A percentile compares a stretch with the other conserved stretches of the same genome.
These are phyloP conservation scores for Xanthia icteritia DNA, from an alignment of 2,888 invertebrate genomes.

Conservation along the genomic window DNA sequence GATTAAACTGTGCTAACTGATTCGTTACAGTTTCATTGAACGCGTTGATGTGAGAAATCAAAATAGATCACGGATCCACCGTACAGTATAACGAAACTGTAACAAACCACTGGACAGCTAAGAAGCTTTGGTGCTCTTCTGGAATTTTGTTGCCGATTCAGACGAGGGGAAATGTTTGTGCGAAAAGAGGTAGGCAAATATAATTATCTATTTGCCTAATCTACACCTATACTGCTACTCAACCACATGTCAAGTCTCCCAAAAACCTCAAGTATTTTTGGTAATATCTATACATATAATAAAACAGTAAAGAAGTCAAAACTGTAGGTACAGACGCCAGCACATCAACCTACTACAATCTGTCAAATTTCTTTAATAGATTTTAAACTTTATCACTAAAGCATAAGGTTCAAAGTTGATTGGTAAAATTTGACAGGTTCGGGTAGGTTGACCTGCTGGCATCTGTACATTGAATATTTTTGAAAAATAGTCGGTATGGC, in stretches of 20 bases:
- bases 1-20: slow-evolving; percentile 37
- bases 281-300: not conserved
- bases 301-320: too few species aligned
- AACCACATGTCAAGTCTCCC: not conserved
- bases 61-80: slow-evolving; percentile 41
- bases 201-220: too few species aligned
- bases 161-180: not conserved
- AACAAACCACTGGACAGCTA: slow-evolving; percentile 3
- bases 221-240: not conserved
- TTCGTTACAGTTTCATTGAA: slow-evolving; percentile 41
- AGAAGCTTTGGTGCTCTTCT: not conserved
- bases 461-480: too few species aligned
- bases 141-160: not conserved
- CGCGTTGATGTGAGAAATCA: slow-evolving; percentile 13
- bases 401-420: too few species aligned
- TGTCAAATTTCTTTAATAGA: too few species aligned
- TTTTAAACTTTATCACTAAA: too few species aligned
- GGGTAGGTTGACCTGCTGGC: too few species aligned
- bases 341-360: too few species aligned
- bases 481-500: too few species aligned
- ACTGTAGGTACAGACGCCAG: too few species aligned
- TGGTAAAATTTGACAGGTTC: too few species aligned
- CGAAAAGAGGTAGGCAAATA: too few species aligned
- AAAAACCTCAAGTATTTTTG: not conserved
- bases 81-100: slow-evolving; percentile 11